Conservation (phyloP, 2,113 vertebrate genomes). For the Amphiprion percula region DNA sequence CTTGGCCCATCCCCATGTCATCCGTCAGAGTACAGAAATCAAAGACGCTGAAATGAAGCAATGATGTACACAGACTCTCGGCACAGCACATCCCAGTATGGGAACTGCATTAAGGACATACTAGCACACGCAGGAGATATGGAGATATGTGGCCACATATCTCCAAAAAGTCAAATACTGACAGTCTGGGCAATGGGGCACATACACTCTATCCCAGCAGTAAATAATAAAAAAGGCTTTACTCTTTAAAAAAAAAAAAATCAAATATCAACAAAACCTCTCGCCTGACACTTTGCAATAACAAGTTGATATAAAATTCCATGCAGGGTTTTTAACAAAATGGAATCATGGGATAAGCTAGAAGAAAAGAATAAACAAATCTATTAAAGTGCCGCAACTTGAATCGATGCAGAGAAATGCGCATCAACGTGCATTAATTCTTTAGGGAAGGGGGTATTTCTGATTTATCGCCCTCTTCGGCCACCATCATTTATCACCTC, state of each 20-base stretch:
- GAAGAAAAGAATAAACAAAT: background rate
- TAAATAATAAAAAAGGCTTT: conserved; percentile 7
- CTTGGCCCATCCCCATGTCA: background rate
- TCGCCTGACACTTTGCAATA: background rate
- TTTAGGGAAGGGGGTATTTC: conserved; percentile 32
- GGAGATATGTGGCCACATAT: too few species aligned
- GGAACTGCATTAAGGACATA: background rate
- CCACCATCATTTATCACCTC: conserved; percentile 67
- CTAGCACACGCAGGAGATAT: background rate
- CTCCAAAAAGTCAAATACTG: background rate
- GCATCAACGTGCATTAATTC: conserved; percentile 35
- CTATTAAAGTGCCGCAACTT: conserved; percentile 33
- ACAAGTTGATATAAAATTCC: background rate
- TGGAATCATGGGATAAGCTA: background rate
- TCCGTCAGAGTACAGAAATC: conserved; percentile 15
- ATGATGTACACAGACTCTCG: background rate
- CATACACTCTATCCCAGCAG: background rate
- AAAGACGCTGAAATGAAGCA: conserved; percentile 19
- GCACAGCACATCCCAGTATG: background rate
- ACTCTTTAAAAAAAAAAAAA: background rate
- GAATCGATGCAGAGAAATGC: conserved; percentile 16
- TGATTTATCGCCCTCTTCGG: conserved; percentile 55
- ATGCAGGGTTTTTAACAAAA: background rate
- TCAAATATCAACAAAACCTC: conserved; percentile 27
- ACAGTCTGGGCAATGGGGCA: too few species aligned